Conservation (phyloP, 2,797 vertebrate genomes). For the Pantherophis vulpinus region DNA sequence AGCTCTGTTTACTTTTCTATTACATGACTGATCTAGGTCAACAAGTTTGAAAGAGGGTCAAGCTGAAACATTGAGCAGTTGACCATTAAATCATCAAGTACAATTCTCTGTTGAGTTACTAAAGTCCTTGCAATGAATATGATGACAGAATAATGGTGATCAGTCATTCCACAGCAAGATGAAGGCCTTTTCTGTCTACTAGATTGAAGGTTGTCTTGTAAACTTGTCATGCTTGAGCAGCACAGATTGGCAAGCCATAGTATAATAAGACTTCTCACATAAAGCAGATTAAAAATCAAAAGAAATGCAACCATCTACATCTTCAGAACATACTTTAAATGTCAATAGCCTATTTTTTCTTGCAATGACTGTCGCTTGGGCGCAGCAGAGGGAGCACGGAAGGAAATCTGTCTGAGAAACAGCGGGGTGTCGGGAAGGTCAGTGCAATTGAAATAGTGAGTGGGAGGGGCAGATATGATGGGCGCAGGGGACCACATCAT, state of each 20-base stretch:
- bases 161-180: conserved; percentile 14
- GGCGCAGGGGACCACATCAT: too few species aligned
- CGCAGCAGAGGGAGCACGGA: too few species aligned
- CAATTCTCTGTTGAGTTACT: background rate
- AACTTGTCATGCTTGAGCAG: conserved; percentile 26
- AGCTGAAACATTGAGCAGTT: background rate
- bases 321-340: conserved; percentile 24
- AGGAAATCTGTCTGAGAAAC: too few species aligned
- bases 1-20: background rate
- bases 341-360: conserved; percentile 4
- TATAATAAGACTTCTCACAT: background rate
- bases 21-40: background rate
- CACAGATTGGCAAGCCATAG: conserved; percentile 19
- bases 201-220: conserved; percentile 28
- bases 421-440: too few species aligned
- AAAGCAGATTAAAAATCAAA: conserved; percentile 20
- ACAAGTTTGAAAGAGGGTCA: background rate
- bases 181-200: conserved; percentile 25
- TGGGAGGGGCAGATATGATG: too few species aligned
- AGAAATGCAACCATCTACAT: background rate
- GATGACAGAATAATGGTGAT: conserved; percentile 25
- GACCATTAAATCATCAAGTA: conserved; percentile 5
- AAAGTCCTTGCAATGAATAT: conserved; percentile 22
- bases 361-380: rapidly evolving
- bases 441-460: too few species aligned